phyloP scores from a whole-genome alignment of 1,140 invertebrate genomes.

The Plectrocnemia conspersa region DNA sequence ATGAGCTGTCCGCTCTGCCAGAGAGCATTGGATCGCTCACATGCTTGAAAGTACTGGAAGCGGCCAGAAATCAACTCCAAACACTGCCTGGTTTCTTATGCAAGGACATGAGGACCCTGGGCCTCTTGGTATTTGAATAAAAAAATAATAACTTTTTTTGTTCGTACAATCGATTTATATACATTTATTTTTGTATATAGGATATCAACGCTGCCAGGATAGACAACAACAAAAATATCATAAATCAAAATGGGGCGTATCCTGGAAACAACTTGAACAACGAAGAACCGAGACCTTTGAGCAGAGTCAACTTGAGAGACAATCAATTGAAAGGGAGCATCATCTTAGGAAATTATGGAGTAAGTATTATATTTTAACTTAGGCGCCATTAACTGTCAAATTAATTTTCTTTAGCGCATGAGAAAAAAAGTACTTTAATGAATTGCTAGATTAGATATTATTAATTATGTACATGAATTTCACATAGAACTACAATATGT shows the following conservation, averaged over 20 bases:
- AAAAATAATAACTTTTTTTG: not conserved
- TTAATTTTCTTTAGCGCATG: too few relatives aligned
- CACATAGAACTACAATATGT: too few relatives aligned
- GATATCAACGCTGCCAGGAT: conserved; percentile 31
- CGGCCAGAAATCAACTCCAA: conserved; percentile 57
- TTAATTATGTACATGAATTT: too few relatives aligned
- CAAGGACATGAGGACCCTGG: conserved; percentile 41
- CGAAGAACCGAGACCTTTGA: conserved; percentile 46
- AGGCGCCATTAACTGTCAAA: too few relatives aligned
- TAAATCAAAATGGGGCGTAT: conserved; percentile 25
- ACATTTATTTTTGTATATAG: conserved; percentile 9
- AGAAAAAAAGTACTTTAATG: too few relatives aligned
- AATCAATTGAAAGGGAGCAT: conserved; percentile 77
- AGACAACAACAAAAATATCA: conserved; percentile 24
- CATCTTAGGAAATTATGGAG: conserved; percentile 76
- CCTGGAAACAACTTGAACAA: conserved; percentile 27
- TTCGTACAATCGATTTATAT: not conserved
- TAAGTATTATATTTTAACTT: conserved; percentile 49
- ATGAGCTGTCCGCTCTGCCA: conserved; percentile 61
- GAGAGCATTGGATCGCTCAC: conserved; percentile 54
- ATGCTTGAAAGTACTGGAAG: conserved; percentile 55
- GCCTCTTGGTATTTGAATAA: conserved; percentile 29
- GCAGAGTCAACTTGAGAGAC: conserved; percentile 67
- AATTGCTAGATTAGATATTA: too few relatives aligned
- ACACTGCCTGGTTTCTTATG: conserved; percentile 48